Base-by-base conservation (phyloP, 2,888 invertebrate species). In the Yponomeuta plumbellus region DNA sequence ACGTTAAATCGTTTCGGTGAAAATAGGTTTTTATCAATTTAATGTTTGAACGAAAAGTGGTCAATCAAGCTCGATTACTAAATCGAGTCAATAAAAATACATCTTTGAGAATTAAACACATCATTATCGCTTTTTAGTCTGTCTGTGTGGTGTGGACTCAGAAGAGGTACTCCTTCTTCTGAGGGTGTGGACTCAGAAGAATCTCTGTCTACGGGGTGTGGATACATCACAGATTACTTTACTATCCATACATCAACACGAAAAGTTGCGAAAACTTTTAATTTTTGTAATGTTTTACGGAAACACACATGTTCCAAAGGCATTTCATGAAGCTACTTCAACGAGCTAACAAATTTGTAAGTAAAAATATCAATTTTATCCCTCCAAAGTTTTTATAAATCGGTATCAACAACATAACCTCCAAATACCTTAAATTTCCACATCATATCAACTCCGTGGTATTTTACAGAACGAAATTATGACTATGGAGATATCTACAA, bases 401-500 rank as follows among this genome's bases (percentile, higher is more conserved):
- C 13, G 11, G 59, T 21, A 21, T 5, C 40, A 34, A 34, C 13
- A 39, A 62, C 39, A 26, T 62, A 62, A 62, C 62, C 62, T 62
- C n/a, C 2, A 39, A 34, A 17, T 1, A 59, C n/a, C 59, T 63
- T n/a, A 64, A 21, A n/a, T 66, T 67, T 70, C 68, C 67, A 62
- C 40, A 61, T 20, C 17, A 34, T 23, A 64, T 23, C 4, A 17
- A 20, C 4, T 21, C 64, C 1, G 1, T 39, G n/a, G 2, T 56
- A 8, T 56, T 11, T 66, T 69, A 10, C 68, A 83, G 80, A 69
- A 69, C 11, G 11, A 11, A 68, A 71, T 75, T 67, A 79, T 79
- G 74, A 86, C 73, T 75, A 88, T 88, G 87, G 80, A 81, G 68
- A 61, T 72, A 40, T 71, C 77, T 22, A 69, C 75, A 66, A 64